phyloP scores from a whole-genome alignment of 2,888 invertebrate genomes.

The Megastigmus dorsalis region DNA sequence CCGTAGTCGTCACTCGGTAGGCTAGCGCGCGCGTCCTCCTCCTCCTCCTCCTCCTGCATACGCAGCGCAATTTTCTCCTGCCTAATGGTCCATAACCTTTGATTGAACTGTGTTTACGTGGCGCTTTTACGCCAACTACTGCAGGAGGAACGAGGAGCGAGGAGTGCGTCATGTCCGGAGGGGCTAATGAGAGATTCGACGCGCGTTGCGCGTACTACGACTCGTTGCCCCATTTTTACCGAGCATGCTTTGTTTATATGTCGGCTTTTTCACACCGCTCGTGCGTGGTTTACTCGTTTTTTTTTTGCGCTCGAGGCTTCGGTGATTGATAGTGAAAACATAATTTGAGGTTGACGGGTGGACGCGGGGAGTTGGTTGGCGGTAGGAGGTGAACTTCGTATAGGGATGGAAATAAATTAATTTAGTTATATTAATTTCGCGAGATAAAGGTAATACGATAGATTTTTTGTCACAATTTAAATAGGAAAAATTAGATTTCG shows the following conservation, averaged over 20 bases:
- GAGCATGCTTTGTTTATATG: neutral
- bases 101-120: conserved; percentile 65
- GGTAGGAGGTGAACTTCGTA: too few relatives aligned
- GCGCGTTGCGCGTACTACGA: neutral
- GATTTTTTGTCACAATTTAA: too few relatives aligned
- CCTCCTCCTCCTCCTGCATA: conserved; percentile 62
- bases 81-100: conserved; percentile 72
- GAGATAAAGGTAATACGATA: too few relatives aligned
- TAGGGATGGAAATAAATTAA: too few relatives aligned
- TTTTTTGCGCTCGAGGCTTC: conserved; percentile 42
- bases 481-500: too few relatives aligned
- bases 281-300: too few relatives aligned
- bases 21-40: conserved; percentile 49
- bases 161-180: too few relatives aligned
- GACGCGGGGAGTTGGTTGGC: too few relatives aligned
- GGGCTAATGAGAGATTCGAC: conserved; percentile 40
- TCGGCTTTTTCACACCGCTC: conserved; percentile 36
- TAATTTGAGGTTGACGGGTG: neutral
- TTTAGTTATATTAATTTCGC: too few relatives aligned
- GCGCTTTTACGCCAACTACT: conserved; percentile 32
- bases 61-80: conserved; percentile 69
- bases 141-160: neutral
- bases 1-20: neutral
- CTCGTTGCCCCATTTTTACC: neutral
- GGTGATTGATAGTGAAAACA: neutral